Evolutionary conservation across 2,888 invertebrate genomes (phyloP).

Genomic region (Saturnia japonica): DNA sequence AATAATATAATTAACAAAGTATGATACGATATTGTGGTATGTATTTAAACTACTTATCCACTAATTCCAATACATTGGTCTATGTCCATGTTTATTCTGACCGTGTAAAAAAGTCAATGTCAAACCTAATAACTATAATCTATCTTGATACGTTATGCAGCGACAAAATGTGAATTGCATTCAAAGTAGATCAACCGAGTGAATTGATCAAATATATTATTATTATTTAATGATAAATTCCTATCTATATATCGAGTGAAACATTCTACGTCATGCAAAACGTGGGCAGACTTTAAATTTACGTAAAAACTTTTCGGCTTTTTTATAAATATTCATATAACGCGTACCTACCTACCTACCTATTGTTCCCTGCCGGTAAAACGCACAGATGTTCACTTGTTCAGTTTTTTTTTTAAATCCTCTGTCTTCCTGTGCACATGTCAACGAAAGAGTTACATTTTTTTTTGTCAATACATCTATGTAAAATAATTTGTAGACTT

Average conservation of each 20-base stretch:
- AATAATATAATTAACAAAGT: no score
- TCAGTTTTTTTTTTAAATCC: background rate
- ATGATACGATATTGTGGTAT: no score
- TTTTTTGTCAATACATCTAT: background rate
- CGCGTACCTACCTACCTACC: no score
- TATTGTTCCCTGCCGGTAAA: background rate
- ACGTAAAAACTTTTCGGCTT: constrained; percentile 10
- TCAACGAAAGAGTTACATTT: background rate
- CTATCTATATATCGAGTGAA: background rate
- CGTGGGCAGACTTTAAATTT: background rate
- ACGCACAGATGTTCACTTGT: constrained; percentile 5
- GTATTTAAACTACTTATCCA: no score
- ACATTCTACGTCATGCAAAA: no score
- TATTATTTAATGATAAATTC: constrained; percentile 3
- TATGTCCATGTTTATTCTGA: no score
- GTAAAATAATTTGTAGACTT: no score
- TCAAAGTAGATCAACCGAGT: background rate
- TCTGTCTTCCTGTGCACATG: background rate
- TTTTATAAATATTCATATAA: constrained; percentile 9
- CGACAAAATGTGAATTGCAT: background rate
- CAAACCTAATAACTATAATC: background rate
- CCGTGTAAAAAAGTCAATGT: background rate
- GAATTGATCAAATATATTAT: constrained; percentile 7
- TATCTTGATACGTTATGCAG: background rate
- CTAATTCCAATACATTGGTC: no score